Conservation (phyloP, 2,113 vertebrate genomes). For the Mystacornis crossleyi region DNA sequence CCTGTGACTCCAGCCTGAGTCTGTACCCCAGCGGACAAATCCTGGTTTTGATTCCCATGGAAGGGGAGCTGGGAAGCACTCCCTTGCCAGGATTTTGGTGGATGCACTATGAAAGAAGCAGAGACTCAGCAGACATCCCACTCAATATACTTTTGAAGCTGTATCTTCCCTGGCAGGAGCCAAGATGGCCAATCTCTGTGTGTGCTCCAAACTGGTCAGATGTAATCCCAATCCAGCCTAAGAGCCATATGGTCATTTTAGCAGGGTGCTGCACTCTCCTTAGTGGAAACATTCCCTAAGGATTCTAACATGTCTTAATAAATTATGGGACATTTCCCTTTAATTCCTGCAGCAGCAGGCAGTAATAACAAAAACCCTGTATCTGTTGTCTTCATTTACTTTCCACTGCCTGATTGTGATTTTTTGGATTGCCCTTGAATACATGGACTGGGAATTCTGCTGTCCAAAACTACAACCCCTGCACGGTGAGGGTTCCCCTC, state of each 20-base stretch:
- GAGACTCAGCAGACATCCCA: neutral
- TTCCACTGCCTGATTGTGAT: neutral
- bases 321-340: neutral
- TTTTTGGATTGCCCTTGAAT: neutral
- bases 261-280: neutral
- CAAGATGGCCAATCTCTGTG: neutral
- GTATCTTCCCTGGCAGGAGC: neutral
- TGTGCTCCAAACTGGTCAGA: neutral
- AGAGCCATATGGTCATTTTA: neutral
- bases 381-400: neutral
- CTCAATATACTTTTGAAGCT: neutral
- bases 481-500: neutral
- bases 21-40: neutral
- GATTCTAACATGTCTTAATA: neutral
- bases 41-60: neutral
- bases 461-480: neutral
- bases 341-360: neutral
- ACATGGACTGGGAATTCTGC: neutral
- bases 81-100: neutral
- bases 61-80: neutral
- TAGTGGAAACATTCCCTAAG: neutral
- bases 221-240: neutral
- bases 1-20: neutral
- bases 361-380: neutral
- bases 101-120: neutral